Base-by-base conservation (phyloP, 2,797 vertebrate species). In the Furcifer pardalis region DNA sequence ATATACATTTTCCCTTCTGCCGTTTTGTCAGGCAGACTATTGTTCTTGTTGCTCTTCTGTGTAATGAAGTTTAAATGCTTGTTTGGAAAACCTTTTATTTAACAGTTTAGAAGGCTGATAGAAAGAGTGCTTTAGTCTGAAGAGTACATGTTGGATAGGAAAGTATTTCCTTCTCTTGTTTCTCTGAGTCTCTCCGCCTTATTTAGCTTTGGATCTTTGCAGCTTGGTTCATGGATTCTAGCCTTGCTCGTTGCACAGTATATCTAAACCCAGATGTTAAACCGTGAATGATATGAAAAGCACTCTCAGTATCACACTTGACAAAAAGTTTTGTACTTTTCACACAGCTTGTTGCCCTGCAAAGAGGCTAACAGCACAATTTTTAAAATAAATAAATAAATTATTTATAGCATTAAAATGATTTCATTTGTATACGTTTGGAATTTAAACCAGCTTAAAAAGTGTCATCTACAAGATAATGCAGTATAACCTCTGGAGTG, bases 91-190 rank as follows among this genome's bases (percentile, higher is more conserved):
- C 95, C 84, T 86, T 96, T 97, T 97, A 97, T 98, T 98, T 97
- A 97, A 97, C 97, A 98, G 97, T 97, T 97, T 97, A 97, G 96
- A 97, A 97, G 97, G 97, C 96, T 95, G 95, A 97, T 96, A 98
- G 97, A 94, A 96, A 96, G 97, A 98, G 97, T 97, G 96, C 97
- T 97, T 97, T 97, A 97, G 97, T 95, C 94, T 96, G 95, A 97
- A 97, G 96, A 97, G 96, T 97, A 97, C 97, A 95, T 97, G 96
- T 95, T 96, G 96, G 96, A 96, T 97, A 97, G 96, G 96, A 97
- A 96, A 96, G 95, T 94, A 95, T 91, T 96, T 97, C 96, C 95
- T 95, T 89, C 91, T 94, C 95, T 96, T 95, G 93, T 96, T 96
- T 96, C 95, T 96, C 95, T 91, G 94, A 94, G 92, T 96, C 95